phyloP scores from a whole-genome alignment of 2,113 vertebrate species.

The Prolemur simus region DNA sequence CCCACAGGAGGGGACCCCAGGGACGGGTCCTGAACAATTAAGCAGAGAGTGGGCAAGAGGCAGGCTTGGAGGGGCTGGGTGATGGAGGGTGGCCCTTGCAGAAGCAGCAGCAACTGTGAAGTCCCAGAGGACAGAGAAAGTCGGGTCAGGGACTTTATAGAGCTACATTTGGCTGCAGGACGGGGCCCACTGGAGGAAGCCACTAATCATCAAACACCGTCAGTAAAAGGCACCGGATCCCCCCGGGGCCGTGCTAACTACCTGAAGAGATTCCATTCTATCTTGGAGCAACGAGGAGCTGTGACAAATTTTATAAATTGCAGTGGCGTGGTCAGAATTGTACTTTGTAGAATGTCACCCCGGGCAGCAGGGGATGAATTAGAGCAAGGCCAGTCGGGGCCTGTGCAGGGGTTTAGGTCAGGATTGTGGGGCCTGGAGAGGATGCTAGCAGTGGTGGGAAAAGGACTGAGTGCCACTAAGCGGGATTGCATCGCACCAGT shows the following conservation, averaged over 20 bases:
- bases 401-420: neutral
- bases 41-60: neutral
- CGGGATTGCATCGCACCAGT: too few relatives aligned
- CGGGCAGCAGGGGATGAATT: neutral
- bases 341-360: rapidly evolving
- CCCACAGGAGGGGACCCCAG: neutral
- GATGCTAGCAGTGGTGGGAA: neutral
- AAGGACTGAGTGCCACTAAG: neutral
- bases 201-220: neutral
- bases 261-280: too few relatives aligned
- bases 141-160: rapidly evolving
- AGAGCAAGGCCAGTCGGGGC: rapidly evolving
- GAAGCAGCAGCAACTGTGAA: neutral
- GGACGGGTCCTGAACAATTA: rapidly evolving
- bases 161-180: neutral
- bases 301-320: rapidly evolving
- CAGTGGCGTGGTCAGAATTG: rapidly evolving
- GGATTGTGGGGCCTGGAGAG: neutral
- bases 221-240: neutral
- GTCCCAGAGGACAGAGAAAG: neutral
- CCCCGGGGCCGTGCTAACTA: too few relatives aligned
- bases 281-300: too few relatives aligned
- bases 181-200: rapidly evolving
- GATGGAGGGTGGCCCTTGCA: neutral
- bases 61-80: rapidly evolving